These are phyloP conservation scores for Oryzaephilus surinamensis DNA, from an alignment of 1,140 invertebrate species.

Conservation along the genomic window DNA sequence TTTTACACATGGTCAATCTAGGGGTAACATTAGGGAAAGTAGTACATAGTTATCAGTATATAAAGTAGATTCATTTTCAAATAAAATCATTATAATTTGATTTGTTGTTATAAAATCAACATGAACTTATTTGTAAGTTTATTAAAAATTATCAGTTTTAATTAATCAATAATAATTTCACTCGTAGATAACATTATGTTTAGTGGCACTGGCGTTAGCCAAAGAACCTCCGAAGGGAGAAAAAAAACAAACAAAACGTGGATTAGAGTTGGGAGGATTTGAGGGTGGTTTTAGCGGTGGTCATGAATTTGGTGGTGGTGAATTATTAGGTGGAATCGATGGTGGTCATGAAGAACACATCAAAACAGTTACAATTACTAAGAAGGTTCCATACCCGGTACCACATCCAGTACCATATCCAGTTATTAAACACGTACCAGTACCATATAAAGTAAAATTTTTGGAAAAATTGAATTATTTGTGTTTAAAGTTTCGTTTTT, in stretches of 20 bases:
- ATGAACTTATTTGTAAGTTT: conserved; percentile 9
- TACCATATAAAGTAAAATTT: conserved; percentile 15
- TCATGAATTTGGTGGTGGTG: conserved; percentile 5
- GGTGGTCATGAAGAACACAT: conserved; percentile 9
- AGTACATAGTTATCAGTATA: too few relatives aligned
- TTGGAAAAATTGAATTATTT: too few relatives aligned
- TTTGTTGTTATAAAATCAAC: conserved; percentile 4
- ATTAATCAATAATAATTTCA: neutral
- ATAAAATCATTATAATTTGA: too few relatives aligned
- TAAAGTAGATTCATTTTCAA: too few relatives aligned
- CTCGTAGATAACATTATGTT: conserved; percentile 4
- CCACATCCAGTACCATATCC: conserved; percentile 27
- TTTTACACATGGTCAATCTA: too few relatives aligned
- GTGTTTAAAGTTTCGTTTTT: too few relatives aligned
- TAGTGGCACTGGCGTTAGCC: conserved; percentile 4
- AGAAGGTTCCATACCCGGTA: conserved; percentile 26
- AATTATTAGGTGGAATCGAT: conserved; percentile 10
- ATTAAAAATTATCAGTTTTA: conserved; percentile 1
- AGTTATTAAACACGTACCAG: conserved; percentile 23
- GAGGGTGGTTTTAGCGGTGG: conserved; percentile 11
- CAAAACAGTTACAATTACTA: conserved; percentile 17
- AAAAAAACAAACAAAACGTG: conserved; percentile 8
- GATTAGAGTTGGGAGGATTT: conserved; percentile 1
- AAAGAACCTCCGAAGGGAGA: conserved; percentile 3
- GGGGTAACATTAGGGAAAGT: too few relatives aligned